phyloP scores from a whole-genome alignment of 2,888 invertebrate species.

The Drosophila pseudotalamancana region DNA sequence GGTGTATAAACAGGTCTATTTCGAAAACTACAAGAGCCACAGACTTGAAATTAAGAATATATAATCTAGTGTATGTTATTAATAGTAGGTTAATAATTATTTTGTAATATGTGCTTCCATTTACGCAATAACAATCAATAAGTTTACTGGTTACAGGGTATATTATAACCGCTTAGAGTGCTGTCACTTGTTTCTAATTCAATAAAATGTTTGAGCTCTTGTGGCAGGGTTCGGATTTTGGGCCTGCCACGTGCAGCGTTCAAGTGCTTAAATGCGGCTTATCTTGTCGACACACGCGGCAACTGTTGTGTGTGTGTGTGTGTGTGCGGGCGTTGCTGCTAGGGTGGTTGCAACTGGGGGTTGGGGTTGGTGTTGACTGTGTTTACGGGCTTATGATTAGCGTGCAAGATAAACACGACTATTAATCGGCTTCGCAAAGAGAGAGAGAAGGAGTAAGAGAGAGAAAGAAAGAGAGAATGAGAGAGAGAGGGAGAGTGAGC shows the following conservation, averaged over 20 bases:
- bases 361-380: background rate
- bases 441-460: too few species aligned
- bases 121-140: too few species aligned
- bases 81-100: too few species aligned
- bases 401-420: slow-evolving; percentile 69
- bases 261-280: slow-evolving; percentile 67
- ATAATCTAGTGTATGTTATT: too few species aligned
- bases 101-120: too few species aligned
- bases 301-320: background rate
- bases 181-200: slow-evolving; percentile 35
- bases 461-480: background rate
- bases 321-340: background rate
- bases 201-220: slow-evolving; percentile 34
- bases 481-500: background rate
- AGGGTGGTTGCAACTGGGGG: background rate
- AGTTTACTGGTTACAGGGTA: slow-evolving; percentile 27
- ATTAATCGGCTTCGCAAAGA: background rate
- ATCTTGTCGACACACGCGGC: slow-evolving; percentile 75
- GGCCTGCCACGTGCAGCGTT: slow-evolving; percentile 18
- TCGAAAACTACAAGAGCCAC: too few species aligned
- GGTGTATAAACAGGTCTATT: too few species aligned
- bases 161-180: background rate
- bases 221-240: background rate
- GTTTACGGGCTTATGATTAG: slow-evolving; percentile 70
- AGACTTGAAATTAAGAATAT: too few species aligned